Conservation (phyloP, 2,797 vertebrate genomes). For the Antrozous pallidus region DNA sequence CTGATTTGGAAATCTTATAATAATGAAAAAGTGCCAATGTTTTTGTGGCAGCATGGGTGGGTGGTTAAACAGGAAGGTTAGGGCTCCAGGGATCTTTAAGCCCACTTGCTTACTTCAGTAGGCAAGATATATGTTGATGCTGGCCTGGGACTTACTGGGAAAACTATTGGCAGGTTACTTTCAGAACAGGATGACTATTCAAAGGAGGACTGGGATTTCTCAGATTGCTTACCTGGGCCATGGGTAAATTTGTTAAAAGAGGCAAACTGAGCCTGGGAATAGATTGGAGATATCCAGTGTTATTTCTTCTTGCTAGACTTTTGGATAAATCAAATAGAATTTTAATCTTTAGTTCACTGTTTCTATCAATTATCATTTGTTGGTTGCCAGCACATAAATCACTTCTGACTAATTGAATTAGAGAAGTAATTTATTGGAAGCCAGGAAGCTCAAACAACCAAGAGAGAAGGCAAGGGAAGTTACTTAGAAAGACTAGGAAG, state of each 20-base stretch:
- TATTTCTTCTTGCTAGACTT: neutral
- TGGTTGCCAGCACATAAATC: neutral
- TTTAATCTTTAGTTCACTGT: neutral
- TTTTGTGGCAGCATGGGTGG: neutral
- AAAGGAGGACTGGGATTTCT: neutral
- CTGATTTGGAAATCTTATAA: slow-evolving; percentile 4
- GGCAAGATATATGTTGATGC: neutral
- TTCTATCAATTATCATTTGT: neutral
- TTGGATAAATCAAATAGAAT: neutral
- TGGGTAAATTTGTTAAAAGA: slow-evolving; percentile 5
- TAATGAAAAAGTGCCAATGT: neutral
- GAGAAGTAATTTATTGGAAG: neutral
- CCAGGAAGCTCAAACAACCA: neutral
- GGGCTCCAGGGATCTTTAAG: neutral
- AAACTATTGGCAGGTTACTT: neutral
- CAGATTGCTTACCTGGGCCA: neutral
- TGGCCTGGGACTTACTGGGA: neutral
- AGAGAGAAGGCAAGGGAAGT: neutral
- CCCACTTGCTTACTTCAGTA: neutral
- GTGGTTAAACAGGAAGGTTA: neutral
- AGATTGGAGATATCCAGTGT: neutral
- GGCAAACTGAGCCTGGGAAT: neutral
- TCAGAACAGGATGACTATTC: neutral
- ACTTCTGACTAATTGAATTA: neutral
- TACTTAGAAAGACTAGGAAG: neutral